Percentiles rank a stretch among this genome's conserved stretches.
phyloP scores from a whole-genome alignment of 2,113 vertebrate species.

The Athene noctua region DNA sequence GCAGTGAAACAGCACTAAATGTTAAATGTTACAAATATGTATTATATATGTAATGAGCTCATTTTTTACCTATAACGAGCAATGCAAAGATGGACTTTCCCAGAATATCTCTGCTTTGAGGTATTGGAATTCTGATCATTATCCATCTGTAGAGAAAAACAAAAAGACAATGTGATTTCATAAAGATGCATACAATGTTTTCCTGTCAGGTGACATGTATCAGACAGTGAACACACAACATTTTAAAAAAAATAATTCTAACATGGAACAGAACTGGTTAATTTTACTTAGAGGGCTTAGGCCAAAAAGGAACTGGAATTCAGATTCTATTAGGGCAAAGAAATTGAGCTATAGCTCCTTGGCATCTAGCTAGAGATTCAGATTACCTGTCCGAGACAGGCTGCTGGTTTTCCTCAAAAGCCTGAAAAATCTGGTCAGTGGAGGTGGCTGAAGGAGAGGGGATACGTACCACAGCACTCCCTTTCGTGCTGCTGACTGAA shows the following conservation, averaged over 20 bases:
- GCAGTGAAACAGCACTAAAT: neutral
- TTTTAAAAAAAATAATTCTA: neutral
- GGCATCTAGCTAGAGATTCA: neutral
- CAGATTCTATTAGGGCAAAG: neutral
- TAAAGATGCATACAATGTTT: neutral
- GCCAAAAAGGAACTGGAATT: neutral
- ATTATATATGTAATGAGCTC: accelerated
- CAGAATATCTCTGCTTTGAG: slow-evolving; percentile 89
- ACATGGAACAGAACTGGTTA: neutral
- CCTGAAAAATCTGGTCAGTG: neutral
- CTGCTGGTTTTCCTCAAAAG: neutral
- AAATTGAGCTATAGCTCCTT: neutral
- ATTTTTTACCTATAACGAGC: slow-evolving; percentile 90
- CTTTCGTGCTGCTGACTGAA: neutral
- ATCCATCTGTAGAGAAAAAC: slow-evolving; percentile 82
- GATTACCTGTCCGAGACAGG: neutral
- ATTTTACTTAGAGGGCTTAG: neutral
- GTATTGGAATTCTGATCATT: slow-evolving; percentile 85
- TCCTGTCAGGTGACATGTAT: neutral
- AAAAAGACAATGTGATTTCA: neutral
- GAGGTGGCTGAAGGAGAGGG: neutral
- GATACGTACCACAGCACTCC: neutral
- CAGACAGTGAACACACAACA: neutral
- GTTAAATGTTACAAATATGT: accelerated
- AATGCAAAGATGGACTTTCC: slow-evolving; percentile 93